These are phyloP conservation scores for Oxyruncus cristatus DNA, from an alignment of 2,113 vertebrate genomes.

Conservation along the genomic window DNA sequence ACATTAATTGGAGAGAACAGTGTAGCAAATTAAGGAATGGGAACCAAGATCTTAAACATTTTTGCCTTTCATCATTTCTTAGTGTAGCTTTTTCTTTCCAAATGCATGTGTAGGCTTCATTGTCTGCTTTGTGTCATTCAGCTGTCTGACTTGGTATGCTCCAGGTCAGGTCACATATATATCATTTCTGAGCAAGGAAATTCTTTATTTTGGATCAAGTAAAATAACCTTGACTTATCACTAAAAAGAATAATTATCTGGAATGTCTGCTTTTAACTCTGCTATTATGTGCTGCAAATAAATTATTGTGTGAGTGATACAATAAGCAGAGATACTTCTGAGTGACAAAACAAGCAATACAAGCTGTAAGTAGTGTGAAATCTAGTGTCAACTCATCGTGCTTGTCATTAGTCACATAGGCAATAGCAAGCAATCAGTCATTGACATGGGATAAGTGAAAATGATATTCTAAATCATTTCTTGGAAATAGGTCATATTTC, in stretches of 20 bases:
- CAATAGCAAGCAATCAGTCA: conserved; percentile 9
- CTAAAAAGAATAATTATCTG: conserved; percentile 44
- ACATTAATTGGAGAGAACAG: not conserved
- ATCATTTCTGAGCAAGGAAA: conserved; percentile 53
- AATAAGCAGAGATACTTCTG: conserved; percentile 52
- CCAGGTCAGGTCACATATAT: conserved; percentile 53
- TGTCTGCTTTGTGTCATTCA: conserved; percentile 65
- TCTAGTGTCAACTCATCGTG: conserved; percentile 20
- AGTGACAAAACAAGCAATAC: conserved; percentile 42
- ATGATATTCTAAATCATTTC: conserved; percentile 22
- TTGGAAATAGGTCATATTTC: conserved; percentile 43
- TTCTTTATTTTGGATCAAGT: conserved; percentile 48
- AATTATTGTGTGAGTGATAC: conserved; percentile 40
- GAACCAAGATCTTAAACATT: not conserved
- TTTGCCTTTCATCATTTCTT: conserved; percentile 46
- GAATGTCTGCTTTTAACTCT: conserved; percentile 55
- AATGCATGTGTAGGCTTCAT: not conserved
- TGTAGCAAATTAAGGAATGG: conserved; percentile 8
- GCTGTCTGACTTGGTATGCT: conserved; percentile 46
- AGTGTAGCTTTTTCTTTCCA: conserved; percentile 9
- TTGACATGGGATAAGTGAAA: not conserved
- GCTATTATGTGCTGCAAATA: conserved; percentile 32
- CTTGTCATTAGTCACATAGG: conserved; percentile 41
- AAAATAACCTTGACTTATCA: conserved; percentile 54
- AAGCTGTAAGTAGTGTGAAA: not conserved